Percentiles rank a stretch among this genome's conserved stretches.
phyloP scores from a whole-genome alignment of 2,113 vertebrate genomes.

The Aix galericulata region DNA sequence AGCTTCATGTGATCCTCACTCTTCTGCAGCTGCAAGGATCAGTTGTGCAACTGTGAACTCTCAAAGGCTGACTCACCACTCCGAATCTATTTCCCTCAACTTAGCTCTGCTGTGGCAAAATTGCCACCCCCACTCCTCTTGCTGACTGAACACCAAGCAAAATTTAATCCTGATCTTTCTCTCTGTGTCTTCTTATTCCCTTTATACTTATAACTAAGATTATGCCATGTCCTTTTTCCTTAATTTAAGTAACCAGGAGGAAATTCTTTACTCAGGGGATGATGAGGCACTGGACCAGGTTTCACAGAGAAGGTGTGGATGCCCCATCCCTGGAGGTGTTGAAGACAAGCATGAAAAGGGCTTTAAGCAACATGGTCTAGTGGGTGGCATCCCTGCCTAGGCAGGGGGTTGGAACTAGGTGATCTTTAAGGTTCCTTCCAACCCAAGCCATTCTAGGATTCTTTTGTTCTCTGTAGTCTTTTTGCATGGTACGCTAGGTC shows the following conservation, averaged over 20 bases:
- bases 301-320: no score
- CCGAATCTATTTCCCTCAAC: conserved; percentile 24
- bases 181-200: not conserved
- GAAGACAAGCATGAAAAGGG: no score
- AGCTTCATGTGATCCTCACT: not conserved
- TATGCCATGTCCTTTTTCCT: not conserved
- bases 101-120: conserved; percentile 48
- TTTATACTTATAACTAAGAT: not conserved
- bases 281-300: no score
- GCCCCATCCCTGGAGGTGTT: no score
- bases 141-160: conserved; percentile 29
- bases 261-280: no score
- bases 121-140: conserved; percentile 21
- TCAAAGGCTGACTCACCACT: conserved; percentile 39
- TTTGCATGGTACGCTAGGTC: not conserved
- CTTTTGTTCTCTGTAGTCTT: not conserved
- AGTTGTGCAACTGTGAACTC: conserved; percentile 32
- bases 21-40: conserved; percentile 19
- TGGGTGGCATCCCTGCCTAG: no score
- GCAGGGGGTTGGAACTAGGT: no score
- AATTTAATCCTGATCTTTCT: conserved; percentile 33
- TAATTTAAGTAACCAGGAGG: not conserved
- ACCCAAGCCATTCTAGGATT: no score
- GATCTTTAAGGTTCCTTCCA: no score
- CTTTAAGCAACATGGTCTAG: no score